Evolutionary conservation across 2,797 vertebrate genomes (phyloP).

Genomic region (Siniperca scherzeri): DNA sequence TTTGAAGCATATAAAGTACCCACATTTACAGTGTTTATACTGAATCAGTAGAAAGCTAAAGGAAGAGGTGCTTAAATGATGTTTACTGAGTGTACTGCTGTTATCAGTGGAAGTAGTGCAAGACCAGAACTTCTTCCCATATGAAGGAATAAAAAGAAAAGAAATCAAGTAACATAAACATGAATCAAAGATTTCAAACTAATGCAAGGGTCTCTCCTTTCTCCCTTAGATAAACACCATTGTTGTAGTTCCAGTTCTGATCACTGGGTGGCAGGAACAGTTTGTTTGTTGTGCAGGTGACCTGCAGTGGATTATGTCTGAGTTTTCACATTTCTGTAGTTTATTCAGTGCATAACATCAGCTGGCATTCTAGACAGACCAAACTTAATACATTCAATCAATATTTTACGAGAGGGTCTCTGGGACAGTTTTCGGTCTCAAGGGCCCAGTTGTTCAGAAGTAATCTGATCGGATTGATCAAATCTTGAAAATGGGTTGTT

Average conservation of each 20-base stretch:
- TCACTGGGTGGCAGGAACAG: slow-evolving; percentile 50
- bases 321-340: not conserved
- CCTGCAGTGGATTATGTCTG: not conserved
- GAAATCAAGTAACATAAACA: not conserved
- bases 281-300: not conserved
- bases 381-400: not conserved
- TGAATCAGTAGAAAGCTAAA: not conserved
- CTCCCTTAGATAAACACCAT: not conserved
- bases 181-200: not conserved
- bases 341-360: not conserved
- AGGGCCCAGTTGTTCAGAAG: too few species aligned
- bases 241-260: slow-evolving; percentile 14
- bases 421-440: too few species aligned
- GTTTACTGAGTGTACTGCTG: not conserved
- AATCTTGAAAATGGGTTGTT: too few species aligned
- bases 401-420: not conserved
- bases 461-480: too few species aligned
- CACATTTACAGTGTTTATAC: not conserved
- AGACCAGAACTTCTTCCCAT: not conserved
- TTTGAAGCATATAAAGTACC: not conserved
- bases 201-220: not conserved
- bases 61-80: not conserved
- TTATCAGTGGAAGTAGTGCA: not conserved
- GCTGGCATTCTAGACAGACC: not conserved
- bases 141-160: not conserved